Base-by-base conservation (phyloP, 2,797 vertebrate genomes). In the Pangasius krempfi region DNA sequence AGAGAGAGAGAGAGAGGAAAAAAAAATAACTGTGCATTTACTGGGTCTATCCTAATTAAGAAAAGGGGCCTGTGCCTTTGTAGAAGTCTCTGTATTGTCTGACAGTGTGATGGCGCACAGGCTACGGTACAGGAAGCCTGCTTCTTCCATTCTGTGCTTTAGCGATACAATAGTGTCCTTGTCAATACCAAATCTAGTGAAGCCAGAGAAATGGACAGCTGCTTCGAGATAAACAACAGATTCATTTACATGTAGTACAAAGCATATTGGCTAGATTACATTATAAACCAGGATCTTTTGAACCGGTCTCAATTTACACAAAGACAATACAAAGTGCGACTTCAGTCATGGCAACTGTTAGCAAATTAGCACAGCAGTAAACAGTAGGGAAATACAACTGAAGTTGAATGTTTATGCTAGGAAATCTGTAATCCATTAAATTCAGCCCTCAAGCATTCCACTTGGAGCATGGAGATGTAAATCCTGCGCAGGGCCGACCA, bases 311-410 rank as follows among this genome's bases (percentile, higher is more conserved):
- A 60, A 60, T 37, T 86, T 76, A 50, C 68, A 73, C 70, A 75
- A 44, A 76, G 70, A 60, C 20, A 7, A 14, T 54, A 72, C 50
- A 70, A 40, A 85, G 83, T 85, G 66, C 83, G 54, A 70, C 73
- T 79, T 62, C 73, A 22, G 73, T 25, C 85, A 78, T 86, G 85
- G 80, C 78, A 60, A 88, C 66, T 56, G 78, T 83, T 82, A 73
- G 79, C 79, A 73, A 60, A 66, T 68, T 72, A 88, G 79, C 64
- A 78, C 73, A 68, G 30, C 78, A 68, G 86, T 87, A 82, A 87
- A 82, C 86, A 87, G 62, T 56, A 81, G 62, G 47, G 76, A 62
- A 86, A 30, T 33, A 78, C 18, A 78, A 78, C 10, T 47, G 70
- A 14, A 62, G 12, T 27, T 8, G 47, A 81, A 81, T 58, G 76